Evolutionary conservation across 2,888 invertebrate genomes (phyloP), one percentile per base, ranked within the genome.

Genomic region (Elegia similella): DNA sequence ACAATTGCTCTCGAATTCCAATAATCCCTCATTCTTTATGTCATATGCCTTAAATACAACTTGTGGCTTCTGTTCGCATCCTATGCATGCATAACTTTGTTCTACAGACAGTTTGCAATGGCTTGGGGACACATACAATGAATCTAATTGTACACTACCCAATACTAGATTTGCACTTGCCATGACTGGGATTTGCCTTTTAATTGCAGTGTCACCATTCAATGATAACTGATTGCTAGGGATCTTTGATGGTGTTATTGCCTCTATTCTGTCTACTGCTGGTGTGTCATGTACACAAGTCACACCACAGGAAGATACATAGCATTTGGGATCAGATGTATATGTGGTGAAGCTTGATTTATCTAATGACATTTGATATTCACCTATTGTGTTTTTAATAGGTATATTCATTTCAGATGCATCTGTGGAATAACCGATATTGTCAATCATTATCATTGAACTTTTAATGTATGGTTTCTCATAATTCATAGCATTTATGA

Each of bases 61-160:
- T 15, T 43, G 43, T 13, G 43, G 43, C 5, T 43, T 50, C 32
- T 62, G 56, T 29, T 47, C 23, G 30, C 48, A 48, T n/a, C 48
- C 48, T 3, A 29, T 48, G 7, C 48, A 48, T 8, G 48, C 48
- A 30, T 30, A 29, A 32, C 30, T 48, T 7, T 17, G 13, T 30
- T 48, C 48, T 13, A 48, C 17, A 30, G 29, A 13, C 7, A 48
- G 8, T 30, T 48, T 48, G 48, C 48, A 48, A 32, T 48, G 30
- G 7, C 48, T 48, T 23, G 48, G 48, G 2, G 32, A 7, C 3
- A 48, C 13, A 32, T 13, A 23, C n/a, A 48, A 32, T 30, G 48
- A 48, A 13, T 32, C 48, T 3, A 48, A 3, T 13, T 48, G 1
- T 3, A 48, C 32, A 32, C 13, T 30, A 12, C 48, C 48, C 1